phyloP scores from a whole-genome alignment of 2,888 invertebrate species.

The Sinodicranocentrus sp. region DNA sequence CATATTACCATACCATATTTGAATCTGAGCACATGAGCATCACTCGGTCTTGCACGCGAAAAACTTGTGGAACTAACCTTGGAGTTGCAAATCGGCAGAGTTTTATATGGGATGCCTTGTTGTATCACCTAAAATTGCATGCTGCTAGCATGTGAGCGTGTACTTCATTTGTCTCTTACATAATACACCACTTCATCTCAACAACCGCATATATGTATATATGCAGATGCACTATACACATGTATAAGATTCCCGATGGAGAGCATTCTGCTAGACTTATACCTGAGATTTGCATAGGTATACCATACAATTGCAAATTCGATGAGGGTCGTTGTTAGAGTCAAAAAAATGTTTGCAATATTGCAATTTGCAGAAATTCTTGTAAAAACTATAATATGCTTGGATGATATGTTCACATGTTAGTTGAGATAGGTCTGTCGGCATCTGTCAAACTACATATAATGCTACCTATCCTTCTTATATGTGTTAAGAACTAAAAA shows the following conservation, averaged over 20 bases:
- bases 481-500: too few species aligned
- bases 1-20: too few species aligned
- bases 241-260: too few species aligned
- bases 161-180: neutral
- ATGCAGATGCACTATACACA: too few species aligned
- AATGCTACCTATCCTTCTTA: too few species aligned
- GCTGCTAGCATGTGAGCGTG: neutral
- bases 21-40: conserved; percentile 34
- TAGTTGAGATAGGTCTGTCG: neutral
- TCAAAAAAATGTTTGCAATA: neutral
- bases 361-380: conserved; percentile 3
- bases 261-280: too few species aligned
- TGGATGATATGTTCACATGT: neutral
- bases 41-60: conserved; percentile 26
- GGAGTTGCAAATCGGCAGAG: neutral
- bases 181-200: neutral
- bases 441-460: neutral
- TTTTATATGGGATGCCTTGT: neutral
- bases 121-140: neutral
- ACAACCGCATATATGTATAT: too few species aligned
- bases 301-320: too few species aligned
- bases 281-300: too few species aligned
- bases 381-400: neutral
- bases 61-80: conserved; percentile 20
- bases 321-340: too few species aligned